Evolutionary conservation across 2,888 invertebrate species (phyloP), one percentile per base, ranked within the genome.

Genomic region (Scaptomyza parva): DNA sequence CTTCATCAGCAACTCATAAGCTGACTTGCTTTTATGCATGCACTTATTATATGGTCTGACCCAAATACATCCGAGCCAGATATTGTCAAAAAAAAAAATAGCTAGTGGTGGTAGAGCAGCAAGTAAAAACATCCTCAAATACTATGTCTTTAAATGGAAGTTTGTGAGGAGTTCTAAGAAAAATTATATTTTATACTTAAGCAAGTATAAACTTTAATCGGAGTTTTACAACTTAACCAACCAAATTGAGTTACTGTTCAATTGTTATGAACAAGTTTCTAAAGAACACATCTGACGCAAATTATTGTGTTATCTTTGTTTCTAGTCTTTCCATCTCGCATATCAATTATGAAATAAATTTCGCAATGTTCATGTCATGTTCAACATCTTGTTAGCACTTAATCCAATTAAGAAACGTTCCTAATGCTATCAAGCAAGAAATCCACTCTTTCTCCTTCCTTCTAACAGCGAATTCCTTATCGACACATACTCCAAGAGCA

Each of bases 331-430:
- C 22, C 22, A 26, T 14, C 20, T 48, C 40, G 14, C 24, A 37
- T 58, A 20, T 45, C 47, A 72, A 43, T 45, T 59, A 50, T 41
- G 24, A 62, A 26, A 50, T 7, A 26, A 35, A 44, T 47, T 59
- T 24, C 35, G 70, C 51, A 48, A 48, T 37, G 55, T 57, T 62
- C 35, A 40, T 54, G 57, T 28, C 68, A 47, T 76, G 68, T 50
- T 59, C 5, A 58, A 71, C 68, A 59, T 52, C 67, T 60, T 66
- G 58, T 59, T 50, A 51, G 28, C 52, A 14, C 52, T 40, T 65
- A 76, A 85, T 78, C 64, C 69, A 82, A 80, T 85, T 85, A 76
- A 63, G 67, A 65, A 62, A 63, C 54, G 47, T 52, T 51, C 57
- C 22, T 28, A 35, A 8, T 24, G 54, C 18, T 51, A 43, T n/a